Conservation (phyloP, 2,797 vertebrate species). For the Ficedula albicollis region DNA sequence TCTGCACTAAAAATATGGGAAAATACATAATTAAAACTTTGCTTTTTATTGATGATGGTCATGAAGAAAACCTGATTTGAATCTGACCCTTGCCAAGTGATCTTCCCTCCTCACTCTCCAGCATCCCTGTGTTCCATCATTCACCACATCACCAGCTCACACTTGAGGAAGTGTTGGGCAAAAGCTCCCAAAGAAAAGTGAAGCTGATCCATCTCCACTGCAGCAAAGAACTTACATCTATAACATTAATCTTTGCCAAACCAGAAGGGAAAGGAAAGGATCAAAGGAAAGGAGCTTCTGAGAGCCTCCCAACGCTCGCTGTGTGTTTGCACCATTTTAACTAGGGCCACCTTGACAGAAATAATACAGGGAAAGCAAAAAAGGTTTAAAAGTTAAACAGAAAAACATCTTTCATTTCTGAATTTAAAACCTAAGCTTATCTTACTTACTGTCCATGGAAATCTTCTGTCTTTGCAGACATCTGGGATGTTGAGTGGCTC, state of each 20-base stretch:
- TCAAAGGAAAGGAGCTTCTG: not conserved
- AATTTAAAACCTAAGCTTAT: not conserved
- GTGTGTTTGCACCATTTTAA: not conserved
- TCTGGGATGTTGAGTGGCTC: conserved; percentile 92
- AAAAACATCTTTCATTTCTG: not conserved
- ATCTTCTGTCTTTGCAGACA: conserved; percentile 87
- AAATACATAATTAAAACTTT: not conserved
- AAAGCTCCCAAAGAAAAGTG: not conserved
- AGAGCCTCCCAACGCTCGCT: not conserved
- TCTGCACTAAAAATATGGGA: not conserved
- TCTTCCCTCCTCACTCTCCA: not conserved
- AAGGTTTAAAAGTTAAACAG: not conserved
- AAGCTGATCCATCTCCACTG: not conserved
- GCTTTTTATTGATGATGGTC: not conserved
- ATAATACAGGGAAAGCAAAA: not conserved
- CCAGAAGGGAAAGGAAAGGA: not conserved
- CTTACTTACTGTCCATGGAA: conserved; percentile 90
- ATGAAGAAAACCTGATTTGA: not conserved
- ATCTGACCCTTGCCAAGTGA: not conserved
- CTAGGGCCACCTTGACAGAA: not conserved
- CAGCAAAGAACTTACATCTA: not conserved
- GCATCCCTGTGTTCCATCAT: not conserved
- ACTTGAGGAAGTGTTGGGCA: not conserved
- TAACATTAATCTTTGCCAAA: not conserved
- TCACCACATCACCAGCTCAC: not conserved